phyloP scores from a whole-genome alignment of 2,888 invertebrate species.

The Subacronicta megacephala region DNA sequence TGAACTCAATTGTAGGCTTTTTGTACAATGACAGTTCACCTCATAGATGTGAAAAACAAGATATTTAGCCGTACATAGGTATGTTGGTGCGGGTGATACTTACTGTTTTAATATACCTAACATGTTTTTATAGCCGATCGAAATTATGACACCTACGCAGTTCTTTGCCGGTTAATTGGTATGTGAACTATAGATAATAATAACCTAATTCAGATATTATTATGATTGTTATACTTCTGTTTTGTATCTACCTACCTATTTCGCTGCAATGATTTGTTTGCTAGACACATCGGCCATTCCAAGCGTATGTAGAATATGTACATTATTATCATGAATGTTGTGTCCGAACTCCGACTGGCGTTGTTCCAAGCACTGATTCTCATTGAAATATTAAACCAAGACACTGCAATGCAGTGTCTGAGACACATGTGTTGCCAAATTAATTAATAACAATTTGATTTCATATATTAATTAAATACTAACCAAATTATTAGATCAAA shows the following conservation, averaged over 20 bases:
- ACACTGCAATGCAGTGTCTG: slow-evolving; percentile 82
- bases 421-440: slow-evolving; percentile 74
- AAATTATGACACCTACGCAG: slow-evolving; percentile 15
- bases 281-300: slow-evolving; percentile 11
- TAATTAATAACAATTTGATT: slow-evolving; percentile 58
- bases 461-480: slow-evolving; percentile 4
- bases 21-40: no score
- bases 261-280: slow-evolving; percentile 37
- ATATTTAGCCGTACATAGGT: no score
- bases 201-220: slow-evolving; percentile 13
- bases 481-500: neutral
- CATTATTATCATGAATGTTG: slow-evolving; percentile 62
- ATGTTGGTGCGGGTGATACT: no score
- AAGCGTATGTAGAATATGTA: slow-evolving; percentile 42
- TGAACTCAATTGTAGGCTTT: no score
- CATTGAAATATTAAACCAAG: slow-evolving; percentile 89
- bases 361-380: slow-evolving; percentile 82
- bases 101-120: no score
- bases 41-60: no score
- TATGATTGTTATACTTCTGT: slow-evolving; percentile 23
- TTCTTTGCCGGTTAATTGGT: slow-evolving; percentile 5
- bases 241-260: no score
- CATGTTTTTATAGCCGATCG: slow-evolving; percentile 17
- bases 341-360: slow-evolving; percentile 73
- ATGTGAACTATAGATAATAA: slow-evolving; percentile 19